Evolutionary conservation across 2,888 invertebrate species (phyloP), one percentile per base, ranked within the genome.

Genomic region (Laothoe populi): DNA sequence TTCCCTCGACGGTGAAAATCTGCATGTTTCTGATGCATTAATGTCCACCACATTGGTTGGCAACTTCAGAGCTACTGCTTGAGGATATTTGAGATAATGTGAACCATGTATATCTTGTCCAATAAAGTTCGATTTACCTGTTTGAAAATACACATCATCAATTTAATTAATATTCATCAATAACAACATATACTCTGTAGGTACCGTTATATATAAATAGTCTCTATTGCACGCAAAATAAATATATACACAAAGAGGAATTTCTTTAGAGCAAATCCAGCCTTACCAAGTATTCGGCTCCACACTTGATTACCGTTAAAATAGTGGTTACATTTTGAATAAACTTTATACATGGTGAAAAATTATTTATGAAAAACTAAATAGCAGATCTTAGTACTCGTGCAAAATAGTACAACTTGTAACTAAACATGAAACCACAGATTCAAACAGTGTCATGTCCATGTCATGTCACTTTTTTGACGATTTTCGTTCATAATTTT

Each of bases 31-130:
- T 13, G 94, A 90, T 57, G 94, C 90, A 79, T 95, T 94, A 67
- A 96, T 94, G 72, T 95, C 94, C 13, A 94, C 88, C 4, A 95
- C 90, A 79, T 95, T 96, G 31, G 88, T 90, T 0, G 95, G 96
- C 57, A 95, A 77, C 61, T 94, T 94, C 40, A 95, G 74, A 40
- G 86, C 93, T 2, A 91, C 65, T n/a, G 72, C 93, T 63, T 90
- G 90, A 1, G 94, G 94, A 75, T 94, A 94, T 71, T 88, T 93
- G 57, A 89, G 82, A 23, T 79, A 72, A 26, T 88, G 83, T 5
- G 94, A 89, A 31, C 89, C 78, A 71, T 94, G 94, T 66, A 94
- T 78, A 60, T 87, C 79, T 74, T 88, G 88, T 42, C 77, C 79
- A 48, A 77, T 64, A 64, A 74, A 72, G 66, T 78, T 79, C 59